phyloP scores from a whole-genome alignment of 2,113 vertebrate genomes.

The Anthoscopus minutus region DNA sequence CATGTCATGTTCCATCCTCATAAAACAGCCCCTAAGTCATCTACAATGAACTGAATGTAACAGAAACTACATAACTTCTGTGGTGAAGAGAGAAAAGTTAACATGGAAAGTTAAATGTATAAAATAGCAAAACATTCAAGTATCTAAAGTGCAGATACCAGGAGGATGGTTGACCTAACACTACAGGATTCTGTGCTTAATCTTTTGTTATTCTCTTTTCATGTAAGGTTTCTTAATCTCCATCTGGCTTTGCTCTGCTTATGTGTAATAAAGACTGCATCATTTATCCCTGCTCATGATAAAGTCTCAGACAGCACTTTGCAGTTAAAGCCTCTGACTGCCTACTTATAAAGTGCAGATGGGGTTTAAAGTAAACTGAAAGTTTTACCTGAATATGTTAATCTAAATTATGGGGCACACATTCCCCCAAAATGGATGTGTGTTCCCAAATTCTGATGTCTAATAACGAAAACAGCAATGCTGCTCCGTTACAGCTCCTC shows the following conservation, averaged over 20 bases:
- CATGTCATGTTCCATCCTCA: neutral
- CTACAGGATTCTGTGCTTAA: neutral
- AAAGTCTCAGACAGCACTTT: neutral
- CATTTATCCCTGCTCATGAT: neutral
- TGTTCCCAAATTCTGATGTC: neutral
- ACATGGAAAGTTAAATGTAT: neutral
- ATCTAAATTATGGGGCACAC: neutral
- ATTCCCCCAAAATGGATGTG: neutral
- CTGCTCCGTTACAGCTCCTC: neutral
- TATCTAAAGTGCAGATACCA: conserved; percentile 5
- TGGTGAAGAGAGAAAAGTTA: neutral
- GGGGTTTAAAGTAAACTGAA: neutral
- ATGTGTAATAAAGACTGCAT: neutral
- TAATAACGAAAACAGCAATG: neutral
- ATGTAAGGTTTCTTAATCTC: neutral
- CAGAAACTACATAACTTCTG: neutral
- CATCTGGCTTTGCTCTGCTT: neutral
- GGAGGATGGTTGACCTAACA: neutral
- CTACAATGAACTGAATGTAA: neutral
- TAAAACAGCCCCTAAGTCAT: neutral
- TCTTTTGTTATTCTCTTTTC: neutral
- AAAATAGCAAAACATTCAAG: neutral
- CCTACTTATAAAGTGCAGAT: neutral
- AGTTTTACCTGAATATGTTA: neutral
- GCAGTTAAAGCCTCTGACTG: neutral